Base-by-base conservation (phyloP, 2,888 invertebrate genomes). In the Pristionchus exspectatus region DNA sequence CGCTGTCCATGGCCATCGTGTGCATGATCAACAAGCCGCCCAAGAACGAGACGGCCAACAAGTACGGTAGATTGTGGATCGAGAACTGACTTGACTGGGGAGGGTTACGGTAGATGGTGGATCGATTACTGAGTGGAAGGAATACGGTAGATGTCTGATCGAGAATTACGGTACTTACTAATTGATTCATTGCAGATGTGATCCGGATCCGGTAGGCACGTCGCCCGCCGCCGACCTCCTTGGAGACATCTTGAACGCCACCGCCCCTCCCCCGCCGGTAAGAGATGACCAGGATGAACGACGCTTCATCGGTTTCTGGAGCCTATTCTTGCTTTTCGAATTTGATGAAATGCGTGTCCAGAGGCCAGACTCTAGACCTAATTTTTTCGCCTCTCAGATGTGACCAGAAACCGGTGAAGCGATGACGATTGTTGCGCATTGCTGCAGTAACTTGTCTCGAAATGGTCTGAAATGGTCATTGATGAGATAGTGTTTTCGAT, bases 1-100 rank as follows among this genome's bases (percentile, higher is more conserved):
- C 98, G 95, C 96, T 98, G 92, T 98, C 98, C 92, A 97, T 98
- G 27, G 98, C 98, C 7, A 97, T 98, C 92, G 98, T 98, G 77
- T 97, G 98, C 91, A 98, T 98, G 98, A 97, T 94, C 69, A 96
- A 85, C 96, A 96, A 33, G 54, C 66, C 87, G 30, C 30, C 69
- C 87, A 87, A 66, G 69, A 85, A 85, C 50, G 84, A 85, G 7
- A 59, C 84, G n/a, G 16, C 3, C 14, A 83, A 9, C 92, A 66
- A 89, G 92, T 33, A 66, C 91, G 33, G 90, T 89, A 14, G 72
- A 5, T 38, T 33, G 63, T 0, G 14, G 50, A 66, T 81, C 72
- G 81, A 66, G n/a, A 59, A 27, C 66, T 66, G 66, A 66, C 27
- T 66, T 77, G n/a, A n/a, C n/a, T n/a, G n/a, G n/a, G n/a, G n/a